A percentile compares a stretch with the other conserved stretches of the same genome.
Conservation (phyloP, 2,797 vertebrate species). For the Streptopelia turtur region DNA sequence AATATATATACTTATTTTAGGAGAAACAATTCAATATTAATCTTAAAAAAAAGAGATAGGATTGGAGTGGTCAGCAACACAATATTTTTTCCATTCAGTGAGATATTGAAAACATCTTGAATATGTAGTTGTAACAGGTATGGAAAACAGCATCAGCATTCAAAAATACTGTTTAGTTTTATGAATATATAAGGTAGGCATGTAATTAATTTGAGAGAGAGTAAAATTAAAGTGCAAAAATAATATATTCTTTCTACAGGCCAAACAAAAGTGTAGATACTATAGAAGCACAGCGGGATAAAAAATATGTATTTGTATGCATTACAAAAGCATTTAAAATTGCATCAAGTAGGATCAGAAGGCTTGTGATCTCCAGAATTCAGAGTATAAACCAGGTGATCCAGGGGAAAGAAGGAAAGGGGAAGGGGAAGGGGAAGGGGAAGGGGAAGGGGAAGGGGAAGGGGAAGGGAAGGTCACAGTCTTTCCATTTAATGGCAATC, state of each 20-base stretch:
- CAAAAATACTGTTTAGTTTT: neutral
- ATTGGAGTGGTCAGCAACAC: neutral
- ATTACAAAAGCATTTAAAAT: neutral
- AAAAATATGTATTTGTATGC: neutral
- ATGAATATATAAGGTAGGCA: neutral
- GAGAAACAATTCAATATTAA: neutral
- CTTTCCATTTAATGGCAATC: neutral
- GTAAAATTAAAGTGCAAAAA: neutral
- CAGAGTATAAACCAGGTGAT: neutral
- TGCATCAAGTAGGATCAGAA: neutral
- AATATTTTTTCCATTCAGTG: neutral
- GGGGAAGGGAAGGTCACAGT: neutral
- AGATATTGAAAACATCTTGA: neutral
- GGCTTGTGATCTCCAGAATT: neutral
- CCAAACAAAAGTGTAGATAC: neutral
- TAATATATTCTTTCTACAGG: neutral
- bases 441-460: no score
- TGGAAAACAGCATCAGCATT: neutral
- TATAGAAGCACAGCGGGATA: neutral
- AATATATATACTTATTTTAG: accelerated
- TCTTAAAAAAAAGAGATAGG: neutral
- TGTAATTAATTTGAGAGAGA: neutral
- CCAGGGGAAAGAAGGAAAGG: neutral
- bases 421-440: no score
- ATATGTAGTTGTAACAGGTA: neutral